Percentiles rank a stretch among this genome's conserved stretches.
phyloP scores from a whole-genome alignment of 1,140 invertebrate genomes.

The Stegodyphus dumicola region DNA sequence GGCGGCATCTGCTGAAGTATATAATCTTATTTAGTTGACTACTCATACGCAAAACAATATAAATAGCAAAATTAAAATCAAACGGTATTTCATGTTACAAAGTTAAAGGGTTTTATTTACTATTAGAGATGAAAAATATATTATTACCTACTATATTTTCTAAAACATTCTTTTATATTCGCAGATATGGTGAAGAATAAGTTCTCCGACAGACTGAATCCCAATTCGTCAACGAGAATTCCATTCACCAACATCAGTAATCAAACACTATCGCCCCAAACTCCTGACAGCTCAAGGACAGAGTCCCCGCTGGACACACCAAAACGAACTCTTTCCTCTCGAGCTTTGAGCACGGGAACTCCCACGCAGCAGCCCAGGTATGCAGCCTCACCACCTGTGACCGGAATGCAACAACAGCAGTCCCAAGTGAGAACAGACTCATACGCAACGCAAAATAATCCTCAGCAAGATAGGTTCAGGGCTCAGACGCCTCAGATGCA shows the following conservation, averaged over 20 bases:
- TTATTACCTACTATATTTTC: too few relatives aligned
- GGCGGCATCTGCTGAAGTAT: too few relatives aligned
- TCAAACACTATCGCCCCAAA: constrained; percentile 24
- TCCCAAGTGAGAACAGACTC: neutral
- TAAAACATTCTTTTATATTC: neutral
- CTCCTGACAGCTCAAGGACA: constrained; percentile 16
- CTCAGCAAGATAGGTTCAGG: neutral
- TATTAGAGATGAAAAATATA: too few relatives aligned
- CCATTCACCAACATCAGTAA: constrained; percentile 52
- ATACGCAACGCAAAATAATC: neutral
- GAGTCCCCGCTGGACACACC: constrained; percentile 21
- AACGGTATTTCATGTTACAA: too few relatives aligned
- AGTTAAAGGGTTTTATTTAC: too few relatives aligned
- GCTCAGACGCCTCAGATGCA: neutral
- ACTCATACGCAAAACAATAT: too few relatives aligned
- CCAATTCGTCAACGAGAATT: constrained; percentile 9
- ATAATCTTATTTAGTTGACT: too few relatives aligned
- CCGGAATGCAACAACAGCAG: neutral
- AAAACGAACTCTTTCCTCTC: constrained; percentile 2
- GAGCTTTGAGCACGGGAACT: neutral
- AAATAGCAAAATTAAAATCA: too few relatives aligned
- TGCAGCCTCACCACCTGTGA: neutral
- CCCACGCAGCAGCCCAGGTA: constrained; percentile 21
- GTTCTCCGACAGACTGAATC: constrained; percentile 8
- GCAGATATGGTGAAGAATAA: constrained; percentile 45